A percentile compares a stretch with the other conserved stretches of the same genome.
These are phyloP conservation scores for Copidosoma floridanum DNA, from an alignment of 1,140 invertebrate species.

Conservation along the genomic window DNA sequence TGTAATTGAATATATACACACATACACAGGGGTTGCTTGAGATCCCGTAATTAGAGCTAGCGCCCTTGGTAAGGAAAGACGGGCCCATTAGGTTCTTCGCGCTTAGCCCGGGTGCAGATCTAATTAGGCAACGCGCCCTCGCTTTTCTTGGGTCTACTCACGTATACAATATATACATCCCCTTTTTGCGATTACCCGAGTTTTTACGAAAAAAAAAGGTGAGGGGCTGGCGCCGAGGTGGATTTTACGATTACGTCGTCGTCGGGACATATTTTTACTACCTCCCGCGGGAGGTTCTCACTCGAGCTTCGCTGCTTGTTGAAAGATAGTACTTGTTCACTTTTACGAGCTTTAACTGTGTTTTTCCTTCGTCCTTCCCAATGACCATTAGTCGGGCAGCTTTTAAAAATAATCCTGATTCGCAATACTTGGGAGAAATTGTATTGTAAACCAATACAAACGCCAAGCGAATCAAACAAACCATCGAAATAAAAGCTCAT, in stretches of 20 bases:
- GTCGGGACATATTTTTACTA: neutral
- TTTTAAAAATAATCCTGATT: no score
- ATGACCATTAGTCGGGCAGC: no score
- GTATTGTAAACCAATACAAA: neutral
- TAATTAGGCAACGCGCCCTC: conserved; percentile 6
- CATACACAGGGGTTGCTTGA: no score
- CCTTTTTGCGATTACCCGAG: neutral
- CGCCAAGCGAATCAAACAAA: no score
- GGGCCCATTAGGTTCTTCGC: conserved; percentile 8
- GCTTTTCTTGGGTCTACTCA: neutral
- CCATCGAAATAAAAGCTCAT: no score
- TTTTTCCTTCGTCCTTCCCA: no score
- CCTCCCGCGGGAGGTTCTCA: no score
- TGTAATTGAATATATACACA: conserved; percentile 1
- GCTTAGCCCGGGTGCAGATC: conserved; percentile 12
- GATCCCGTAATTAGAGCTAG: conserved; percentile 9
- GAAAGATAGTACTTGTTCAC: no score
- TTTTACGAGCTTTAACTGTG: no score
- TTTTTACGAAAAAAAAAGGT: conserved; percentile 24
- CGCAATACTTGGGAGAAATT: neutral
- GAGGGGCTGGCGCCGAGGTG: neutral
- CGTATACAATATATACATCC: no score
- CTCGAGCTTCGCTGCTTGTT: no score
- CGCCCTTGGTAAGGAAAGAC: neutral
- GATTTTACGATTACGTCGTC: neutral